These are phyloP conservation scores for Miltochrista miniata DNA, from an alignment of 2,888 invertebrate genomes.

Conservation along the genomic window DNA sequence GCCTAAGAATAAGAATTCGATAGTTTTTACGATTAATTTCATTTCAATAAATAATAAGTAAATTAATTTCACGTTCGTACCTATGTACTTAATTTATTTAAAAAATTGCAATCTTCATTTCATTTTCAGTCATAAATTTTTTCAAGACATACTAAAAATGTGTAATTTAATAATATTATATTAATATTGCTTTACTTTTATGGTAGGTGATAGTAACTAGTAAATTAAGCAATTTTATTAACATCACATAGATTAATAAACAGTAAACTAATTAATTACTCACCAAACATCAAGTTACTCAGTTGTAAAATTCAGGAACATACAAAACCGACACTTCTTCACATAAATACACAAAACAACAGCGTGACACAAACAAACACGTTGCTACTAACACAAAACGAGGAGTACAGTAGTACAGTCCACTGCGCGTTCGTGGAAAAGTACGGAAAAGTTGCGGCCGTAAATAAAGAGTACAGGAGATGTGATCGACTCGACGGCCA, in stretches of 20 bases:
- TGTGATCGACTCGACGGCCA: slow-evolving; percentile 53
- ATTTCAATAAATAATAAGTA: no score
- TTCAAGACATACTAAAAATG: no score
- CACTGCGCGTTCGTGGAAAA: slow-evolving; percentile 49
- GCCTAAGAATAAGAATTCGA: no score
- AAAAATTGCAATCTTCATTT: no score
- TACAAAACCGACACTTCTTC: slow-evolving; percentile 35
- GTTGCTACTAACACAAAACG: slow-evolving; percentile 26
- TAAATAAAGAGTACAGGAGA: slow-evolving; percentile 35
- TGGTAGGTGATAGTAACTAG: no score
- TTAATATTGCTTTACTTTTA: no score
- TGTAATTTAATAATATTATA: no score
- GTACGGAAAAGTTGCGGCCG: slow-evolving; percentile 51
- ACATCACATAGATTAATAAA: slow-evolving; percentile 1
- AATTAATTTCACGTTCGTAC: no score
- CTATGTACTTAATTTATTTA: no score
- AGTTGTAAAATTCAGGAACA: slow-evolving; percentile 26
- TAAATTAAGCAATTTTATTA: no score
- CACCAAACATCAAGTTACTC: slow-evolving; percentile 27
- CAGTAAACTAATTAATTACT: slow-evolving; percentile 28
- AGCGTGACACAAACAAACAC: slow-evolving; percentile 18
- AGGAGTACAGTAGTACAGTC: slow-evolving; percentile 29
- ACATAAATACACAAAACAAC: slow-evolving; percentile 34
- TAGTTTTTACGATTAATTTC: no score
- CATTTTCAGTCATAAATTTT: no score